Evolutionary conservation across 2,888 invertebrate genomes (phyloP).

Genomic region (Spicauda simplicius): DNA sequence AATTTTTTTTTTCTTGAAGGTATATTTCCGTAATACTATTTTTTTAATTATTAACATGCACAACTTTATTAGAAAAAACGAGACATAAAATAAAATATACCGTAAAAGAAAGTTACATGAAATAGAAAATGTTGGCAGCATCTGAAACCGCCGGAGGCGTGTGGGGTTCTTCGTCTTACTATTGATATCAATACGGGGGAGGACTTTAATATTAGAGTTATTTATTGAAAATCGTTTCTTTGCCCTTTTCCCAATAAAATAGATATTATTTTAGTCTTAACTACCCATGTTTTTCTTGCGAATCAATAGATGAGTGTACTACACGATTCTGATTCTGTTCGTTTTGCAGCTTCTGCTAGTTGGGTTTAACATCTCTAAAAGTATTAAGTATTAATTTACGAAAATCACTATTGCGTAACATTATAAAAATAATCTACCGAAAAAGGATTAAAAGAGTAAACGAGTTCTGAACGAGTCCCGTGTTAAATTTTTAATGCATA

Average conservation of each 20-base stretch:
- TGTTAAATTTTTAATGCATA: not conserved
- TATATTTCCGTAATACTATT: too few relatives aligned
- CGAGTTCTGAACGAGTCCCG: too few relatives aligned
- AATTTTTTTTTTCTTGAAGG: too few relatives aligned
- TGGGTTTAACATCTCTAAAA: too few relatives aligned
- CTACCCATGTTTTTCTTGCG: slow-evolving; percentile 35
- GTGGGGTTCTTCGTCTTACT: slow-evolving; percentile 67
- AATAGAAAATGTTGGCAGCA: slow-evolving; percentile 56
- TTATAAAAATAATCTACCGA: too few relatives aligned
- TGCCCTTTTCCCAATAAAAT: slow-evolving; percentile 64
- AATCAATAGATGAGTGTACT: slow-evolving; percentile 7
- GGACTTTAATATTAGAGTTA: slow-evolving; percentile 82
- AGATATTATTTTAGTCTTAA: slow-evolving; percentile 54
- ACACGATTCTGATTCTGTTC: too few relatives aligned
- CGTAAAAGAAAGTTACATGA: not conserved
- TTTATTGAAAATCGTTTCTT: slow-evolving; percentile 81
- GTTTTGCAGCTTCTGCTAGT: too few relatives aligned
- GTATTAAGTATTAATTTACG: too few relatives aligned
- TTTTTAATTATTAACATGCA: too few relatives aligned
- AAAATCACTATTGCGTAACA: too few relatives aligned
- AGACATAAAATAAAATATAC: not conserved
- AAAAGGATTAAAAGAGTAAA: too few relatives aligned
- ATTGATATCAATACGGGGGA: slow-evolving; percentile 81
- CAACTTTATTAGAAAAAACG: not conserved
- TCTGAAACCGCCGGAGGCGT: slow-evolving; percentile 72